Base-by-base conservation (phyloP, 2,888 invertebrate genomes). In the Masnerella sp. region DNA sequence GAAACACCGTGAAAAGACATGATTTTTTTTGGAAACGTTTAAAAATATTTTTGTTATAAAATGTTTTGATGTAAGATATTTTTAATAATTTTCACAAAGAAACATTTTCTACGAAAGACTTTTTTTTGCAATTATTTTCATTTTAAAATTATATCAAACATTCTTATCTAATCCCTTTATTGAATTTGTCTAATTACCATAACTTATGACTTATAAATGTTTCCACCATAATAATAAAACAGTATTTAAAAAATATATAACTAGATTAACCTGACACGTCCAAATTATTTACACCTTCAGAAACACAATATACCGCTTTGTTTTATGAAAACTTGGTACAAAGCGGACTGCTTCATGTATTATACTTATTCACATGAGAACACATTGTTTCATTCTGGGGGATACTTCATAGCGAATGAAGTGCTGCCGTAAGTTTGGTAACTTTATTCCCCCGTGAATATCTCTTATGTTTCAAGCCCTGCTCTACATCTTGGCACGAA, bases 261-360 rank as follows among this genome's bases (percentile, higher is more conserved):
- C 11, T 49, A 11, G n/a, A 9, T 40, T 40, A 25, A 40, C 12
- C n/a, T 18, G 32, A 56, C 38, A 12, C 12, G 11, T 4, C 17
- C 18, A 51, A 38, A 62, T 62, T 51, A 54, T 18, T 47, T 38
- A 49, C 49, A 40, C 22, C 40, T 25, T 9, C 36, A 9, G 17
- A 18, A 47, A 25, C 34, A 49, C 30, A 18, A 42, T 28, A 32
- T 11, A n/a, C 22, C 49, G 49, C 67, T 67, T 67, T 67, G 67
- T 58, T 67, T 67, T 58, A 67, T 40, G 40, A 36, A 67, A 67
- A 68, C 59, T 68, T 59, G 61, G 47, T 54, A 69, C 69, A 61
- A 69, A 69, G 69, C 54, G 54, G 69, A 30, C 22, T 54, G 54
- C 47, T 61, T 61, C 69, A 32, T 69, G 45, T 40, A 61, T 69